These are phyloP conservation scores for Acanthosepion esculentum DNA, from an alignment of 2,888 invertebrate genomes.

Conservation along the genomic window DNA sequence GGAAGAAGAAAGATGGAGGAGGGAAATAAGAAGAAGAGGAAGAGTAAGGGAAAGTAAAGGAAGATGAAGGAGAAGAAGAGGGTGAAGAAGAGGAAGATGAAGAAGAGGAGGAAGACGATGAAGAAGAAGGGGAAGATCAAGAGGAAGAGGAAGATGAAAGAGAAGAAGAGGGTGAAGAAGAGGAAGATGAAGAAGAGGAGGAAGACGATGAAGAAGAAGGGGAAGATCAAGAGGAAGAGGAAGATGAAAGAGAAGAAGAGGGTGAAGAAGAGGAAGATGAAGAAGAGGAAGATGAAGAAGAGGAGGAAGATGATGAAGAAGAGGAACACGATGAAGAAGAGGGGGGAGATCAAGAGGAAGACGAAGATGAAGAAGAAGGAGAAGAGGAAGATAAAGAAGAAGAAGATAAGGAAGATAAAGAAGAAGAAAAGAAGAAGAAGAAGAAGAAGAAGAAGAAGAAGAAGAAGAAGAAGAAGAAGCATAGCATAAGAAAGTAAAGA, in stretches of 20 bases:
- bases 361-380: not conserved
- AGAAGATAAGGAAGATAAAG: too few relatives aligned
- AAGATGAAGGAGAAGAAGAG: too few relatives aligned
- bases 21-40: too few relatives aligned
- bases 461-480: too few relatives aligned
- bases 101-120: too few relatives aligned
- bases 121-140: not conserved
- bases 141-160: not conserved
- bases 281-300: not conserved
- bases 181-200: not conserved
- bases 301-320: not conserved
- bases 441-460: too few relatives aligned
- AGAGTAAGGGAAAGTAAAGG: not conserved
- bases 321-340: not conserved
- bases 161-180: not conserved
- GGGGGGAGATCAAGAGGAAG: too few relatives aligned
- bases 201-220: not conserved
- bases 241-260: too few relatives aligned
- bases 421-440: too few relatives aligned
- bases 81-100: not conserved
- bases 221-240: not conserved
- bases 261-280: not conserved
- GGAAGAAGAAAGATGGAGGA: too few relatives aligned
- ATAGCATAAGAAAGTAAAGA: too few relatives aligned
- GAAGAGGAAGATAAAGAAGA: not conserved